Evolutionary conservation across 1,140 invertebrate genomes (phyloP).

Genomic region (Ephestia elutella): DNA sequence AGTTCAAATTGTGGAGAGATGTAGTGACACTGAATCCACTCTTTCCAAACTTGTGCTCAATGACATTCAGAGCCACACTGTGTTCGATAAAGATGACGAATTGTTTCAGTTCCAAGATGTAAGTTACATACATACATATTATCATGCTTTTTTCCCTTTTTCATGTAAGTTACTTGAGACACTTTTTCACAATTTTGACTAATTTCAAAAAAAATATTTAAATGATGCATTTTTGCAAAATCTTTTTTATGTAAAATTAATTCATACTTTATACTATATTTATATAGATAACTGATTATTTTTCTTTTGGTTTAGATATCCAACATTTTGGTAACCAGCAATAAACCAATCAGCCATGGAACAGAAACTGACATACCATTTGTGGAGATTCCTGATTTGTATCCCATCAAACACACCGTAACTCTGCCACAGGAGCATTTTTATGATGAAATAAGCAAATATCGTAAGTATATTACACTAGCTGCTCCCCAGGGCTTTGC

Average conservation of each 20-base stretch:
- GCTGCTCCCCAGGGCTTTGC: no score
- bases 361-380: conserved; percentile 57
- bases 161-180: conserved; percentile 44
- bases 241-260: no score
- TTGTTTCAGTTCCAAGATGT: conserved; percentile 78
- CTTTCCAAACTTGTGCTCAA: conserved; percentile 75
- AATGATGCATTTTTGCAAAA: no score
- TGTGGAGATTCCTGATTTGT: conserved; percentile 79
- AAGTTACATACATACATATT: not conserved
- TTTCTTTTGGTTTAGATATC: conserved; percentile 30
- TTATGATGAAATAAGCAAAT: conserved; percentile 77
- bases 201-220: no score
- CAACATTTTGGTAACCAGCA: conserved; percentile 79
- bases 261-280: no score
- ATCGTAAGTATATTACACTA: no score
- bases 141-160: no score
- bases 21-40: conserved; percentile 72
- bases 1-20: conserved; percentile 80
- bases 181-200: not conserved
- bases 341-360: conserved; percentile 76
- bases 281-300: not conserved
- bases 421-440: conserved; percentile 79
- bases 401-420: conserved; percentile 81
- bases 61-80: conserved; percentile 73
- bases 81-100: conserved; percentile 78